Conservation (phyloP, 1,140 invertebrate genomes). For the Pseudachorutes palmiensis region DNA sequence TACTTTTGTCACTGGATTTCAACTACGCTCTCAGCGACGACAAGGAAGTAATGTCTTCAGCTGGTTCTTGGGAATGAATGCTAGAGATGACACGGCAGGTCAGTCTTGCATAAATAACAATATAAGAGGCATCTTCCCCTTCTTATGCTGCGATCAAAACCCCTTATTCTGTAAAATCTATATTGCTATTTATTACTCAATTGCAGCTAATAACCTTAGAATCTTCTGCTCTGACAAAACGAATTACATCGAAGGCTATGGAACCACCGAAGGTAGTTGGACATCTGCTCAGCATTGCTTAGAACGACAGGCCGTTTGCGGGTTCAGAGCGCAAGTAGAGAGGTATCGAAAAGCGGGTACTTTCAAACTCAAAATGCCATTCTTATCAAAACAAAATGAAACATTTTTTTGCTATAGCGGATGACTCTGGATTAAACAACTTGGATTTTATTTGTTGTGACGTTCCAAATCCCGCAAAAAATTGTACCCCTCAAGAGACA, state of each 20-base stretch:
- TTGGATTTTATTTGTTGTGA: constrained; percentile 27
- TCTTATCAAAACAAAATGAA: no score
- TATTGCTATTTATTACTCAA: not conserved
- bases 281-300: constrained; percentile 17
- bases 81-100: not conserved
- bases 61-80: not conserved
- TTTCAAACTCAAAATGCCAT: not conserved
- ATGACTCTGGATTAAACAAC: constrained; percentile 26
- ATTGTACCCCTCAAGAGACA: not conserved
- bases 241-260: constrained; percentile 18
- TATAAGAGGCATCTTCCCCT: no score
- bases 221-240: constrained; percentile 21
- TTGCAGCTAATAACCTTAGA: constrained; percentile 25
- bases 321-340: constrained; percentile 28
- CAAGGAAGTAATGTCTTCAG: constrained; percentile 9
- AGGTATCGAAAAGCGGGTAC: constrained; percentile 22
- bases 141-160: no score
- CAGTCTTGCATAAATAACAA: no score
- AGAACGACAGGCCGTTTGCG: constrained; percentile 25
- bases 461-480: constrained; percentile 9
- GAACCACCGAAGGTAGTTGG: constrained; percentile 26
- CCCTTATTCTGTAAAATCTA: no score
- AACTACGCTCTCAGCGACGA: constrained; percentile 11
- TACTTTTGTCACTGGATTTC: constrained; percentile 17
- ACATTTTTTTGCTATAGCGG: constrained; percentile 14